Conservation (phyloP, 2,797 vertebrate genomes). For the Etheostoma perlongum region DNA sequence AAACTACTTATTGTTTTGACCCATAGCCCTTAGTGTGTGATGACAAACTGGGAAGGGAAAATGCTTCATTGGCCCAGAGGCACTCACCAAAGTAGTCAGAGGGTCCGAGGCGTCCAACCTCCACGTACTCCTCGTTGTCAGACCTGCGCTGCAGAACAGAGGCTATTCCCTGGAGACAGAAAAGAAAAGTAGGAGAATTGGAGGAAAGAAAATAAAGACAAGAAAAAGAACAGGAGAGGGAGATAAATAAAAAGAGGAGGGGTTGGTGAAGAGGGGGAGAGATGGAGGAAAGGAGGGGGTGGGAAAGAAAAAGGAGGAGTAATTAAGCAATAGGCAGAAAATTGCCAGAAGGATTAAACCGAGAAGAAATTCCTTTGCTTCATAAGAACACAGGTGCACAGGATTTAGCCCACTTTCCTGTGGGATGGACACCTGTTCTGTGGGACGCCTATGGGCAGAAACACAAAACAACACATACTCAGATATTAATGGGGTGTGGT, state of each 20-base stretch:
- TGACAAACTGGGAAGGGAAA: slow-evolving; percentile 3
- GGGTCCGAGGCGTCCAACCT: slow-evolving; percentile 94
- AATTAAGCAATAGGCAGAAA: slow-evolving; percentile 63
- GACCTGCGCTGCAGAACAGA: slow-evolving; percentile 96
- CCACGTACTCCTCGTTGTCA: slow-evolving; percentile 95
- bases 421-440: slow-evolving; percentile 76
- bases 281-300: slow-evolving; percentile 8
- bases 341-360: slow-evolving; percentile 79
- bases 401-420: slow-evolving; percentile 73
- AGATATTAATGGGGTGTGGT: slow-evolving; percentile 32
- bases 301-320: slow-evolving; percentile 40
- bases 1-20: neutral
- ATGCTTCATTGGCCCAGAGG: neutral
- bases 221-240: slow-evolving; percentile 31
- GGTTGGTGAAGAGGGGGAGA: slow-evolving; percentile 9
- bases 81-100: slow-evolving; percentile 97
- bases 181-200: slow-evolving; percentile 31
- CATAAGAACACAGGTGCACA: slow-evolving; percentile 80
- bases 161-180: slow-evolving; percentile 89
- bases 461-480: slow-evolving; percentile 33
- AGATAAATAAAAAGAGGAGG: slow-evolving; percentile 4
- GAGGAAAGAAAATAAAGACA: slow-evolving; percentile 21
- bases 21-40: neutral
- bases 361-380: slow-evolving; percentile 77
- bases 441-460: slow-evolving; percentile 35